These are phyloP conservation scores for Caracal caracal DNA, from an alignment of 2,113 vertebrate species.

Conservation along the genomic window DNA sequence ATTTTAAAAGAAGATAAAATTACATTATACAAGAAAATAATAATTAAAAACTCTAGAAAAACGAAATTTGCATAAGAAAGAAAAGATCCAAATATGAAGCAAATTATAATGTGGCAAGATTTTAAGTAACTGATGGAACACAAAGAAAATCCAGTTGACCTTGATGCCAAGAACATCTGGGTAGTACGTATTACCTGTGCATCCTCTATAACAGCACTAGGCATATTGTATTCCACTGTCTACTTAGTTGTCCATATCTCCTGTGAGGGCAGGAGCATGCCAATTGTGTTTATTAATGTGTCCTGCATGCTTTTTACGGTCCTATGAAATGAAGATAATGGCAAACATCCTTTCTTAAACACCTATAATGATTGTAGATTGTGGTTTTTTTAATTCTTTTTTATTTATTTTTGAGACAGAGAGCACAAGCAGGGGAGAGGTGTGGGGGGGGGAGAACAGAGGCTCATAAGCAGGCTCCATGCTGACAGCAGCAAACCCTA, in stretches of 20 bases:
- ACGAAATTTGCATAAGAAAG: neutral
- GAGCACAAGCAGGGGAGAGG: too few species aligned
- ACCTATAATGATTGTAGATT: neutral
- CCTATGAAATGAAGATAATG: neutral
- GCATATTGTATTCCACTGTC: neutral
- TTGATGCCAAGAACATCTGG: neutral
- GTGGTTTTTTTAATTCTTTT: neutral
- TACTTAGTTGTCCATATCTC: neutral
- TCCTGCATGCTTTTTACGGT: neutral
- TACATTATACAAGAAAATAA: neutral
- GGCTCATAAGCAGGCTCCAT: too few species aligned
- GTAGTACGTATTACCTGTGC: neutral
- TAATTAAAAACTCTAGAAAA: neutral
- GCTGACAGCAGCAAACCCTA: too few species aligned
- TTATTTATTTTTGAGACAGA: too few species aligned
- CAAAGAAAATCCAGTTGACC: neutral
- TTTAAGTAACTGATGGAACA: neutral
- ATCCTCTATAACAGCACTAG: neutral
- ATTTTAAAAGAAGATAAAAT: neutral
- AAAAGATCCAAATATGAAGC: conserved; percentile 19
- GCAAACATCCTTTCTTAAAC: neutral
- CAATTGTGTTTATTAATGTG: neutral
- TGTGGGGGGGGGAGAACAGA: too few species aligned
- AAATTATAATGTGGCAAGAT: neutral
- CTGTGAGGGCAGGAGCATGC: neutral